These are phyloP conservation scores for Zaprionus africanus DNA, from an alignment of 1,140 invertebrate species.

Conservation along the genomic window DNA sequence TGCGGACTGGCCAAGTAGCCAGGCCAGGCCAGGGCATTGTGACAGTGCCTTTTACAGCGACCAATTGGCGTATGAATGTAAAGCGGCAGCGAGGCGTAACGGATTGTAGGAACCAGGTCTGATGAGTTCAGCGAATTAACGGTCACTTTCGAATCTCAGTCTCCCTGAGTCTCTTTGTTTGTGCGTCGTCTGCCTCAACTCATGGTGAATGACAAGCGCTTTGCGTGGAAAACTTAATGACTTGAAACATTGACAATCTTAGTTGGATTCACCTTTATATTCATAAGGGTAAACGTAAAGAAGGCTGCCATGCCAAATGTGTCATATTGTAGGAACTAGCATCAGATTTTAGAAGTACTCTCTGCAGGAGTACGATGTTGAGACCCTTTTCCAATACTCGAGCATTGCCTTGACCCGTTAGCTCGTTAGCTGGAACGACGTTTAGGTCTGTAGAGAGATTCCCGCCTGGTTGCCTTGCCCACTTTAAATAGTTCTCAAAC, in stretches of 20 bases:
- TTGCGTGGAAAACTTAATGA: constrained; percentile 66
- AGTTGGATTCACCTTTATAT: background rate
- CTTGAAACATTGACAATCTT: constrained; percentile 52
- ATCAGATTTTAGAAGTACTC: no score
- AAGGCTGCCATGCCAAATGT: background rate
- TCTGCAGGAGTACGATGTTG: no score
- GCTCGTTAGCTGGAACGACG: constrained; percentile 52
- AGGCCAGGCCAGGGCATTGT: constrained; percentile 30
- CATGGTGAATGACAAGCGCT: constrained; percentile 62
- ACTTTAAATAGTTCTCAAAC: background rate
- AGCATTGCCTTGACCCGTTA: constrained; percentile 39
- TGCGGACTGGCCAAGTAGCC: constrained; percentile 54
- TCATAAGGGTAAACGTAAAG: background rate
- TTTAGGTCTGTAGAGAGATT: constrained; percentile 18
- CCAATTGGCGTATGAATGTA: constrained; percentile 74
- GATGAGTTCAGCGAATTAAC: constrained; percentile 67
- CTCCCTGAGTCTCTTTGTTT: constrained; percentile 51
- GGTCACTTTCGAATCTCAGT: constrained; percentile 57
- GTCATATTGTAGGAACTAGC: no score
- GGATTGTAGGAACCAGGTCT: constrained; percentile 68
- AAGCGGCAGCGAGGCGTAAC: constrained; percentile 69
- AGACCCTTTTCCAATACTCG: background rate
- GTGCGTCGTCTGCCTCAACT: background rate
- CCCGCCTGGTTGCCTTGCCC: background rate
- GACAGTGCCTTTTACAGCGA: constrained; percentile 60